Base-by-base conservation (phyloP, 2,888 invertebrate species). In the Xylocampa areola region DNA sequence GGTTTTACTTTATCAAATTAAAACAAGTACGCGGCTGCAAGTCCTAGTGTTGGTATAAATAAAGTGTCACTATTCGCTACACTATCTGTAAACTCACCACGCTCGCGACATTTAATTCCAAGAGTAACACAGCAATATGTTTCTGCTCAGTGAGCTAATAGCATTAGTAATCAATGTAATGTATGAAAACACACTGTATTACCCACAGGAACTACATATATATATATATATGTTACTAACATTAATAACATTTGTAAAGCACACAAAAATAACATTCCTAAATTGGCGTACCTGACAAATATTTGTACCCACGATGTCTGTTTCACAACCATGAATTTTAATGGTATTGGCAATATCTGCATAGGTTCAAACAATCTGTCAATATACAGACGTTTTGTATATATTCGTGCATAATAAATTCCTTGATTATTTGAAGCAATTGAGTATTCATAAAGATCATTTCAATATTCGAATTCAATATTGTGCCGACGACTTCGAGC, bases 381-480 rank as follows among this genome's bases (percentile, higher is more conserved):
- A 51, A 64, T 62, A 62, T 37, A 53, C 44, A 57, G 49, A 50
- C 14, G 39, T 60, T 67, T 40, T 16, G 41, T 55, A 60, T 57
- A 48, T 61, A 58, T 54, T 45, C 47, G 27, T 41, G 57, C 49
- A 45, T 63, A 70, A 62, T 58, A 68, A 66, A 72, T 69, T 70
- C 52, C 65, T 48, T 63, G 64, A 72, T 79, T 73, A 79, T 80
- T 77, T 73, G 58, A 73, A 74, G 57, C 73, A 70, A 80, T 76
- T 63, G 75, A 68, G 76, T 76, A 73, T 76, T 78, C 79, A 73
- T 78, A 80, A 73, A 75, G 70, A 77, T 73, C 73, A 71, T 69
- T 71, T 63, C 67, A 55, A 79, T 77, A 73, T n/a, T n/a, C 52
- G 76, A 78, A 77, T 81, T 74, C 79, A 80, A 77, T 80, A 81